These are phyloP conservation scores for Octonoba sinensis DNA, from an alignment of 2,888 invertebrate species.

Conservation along the genomic window DNA sequence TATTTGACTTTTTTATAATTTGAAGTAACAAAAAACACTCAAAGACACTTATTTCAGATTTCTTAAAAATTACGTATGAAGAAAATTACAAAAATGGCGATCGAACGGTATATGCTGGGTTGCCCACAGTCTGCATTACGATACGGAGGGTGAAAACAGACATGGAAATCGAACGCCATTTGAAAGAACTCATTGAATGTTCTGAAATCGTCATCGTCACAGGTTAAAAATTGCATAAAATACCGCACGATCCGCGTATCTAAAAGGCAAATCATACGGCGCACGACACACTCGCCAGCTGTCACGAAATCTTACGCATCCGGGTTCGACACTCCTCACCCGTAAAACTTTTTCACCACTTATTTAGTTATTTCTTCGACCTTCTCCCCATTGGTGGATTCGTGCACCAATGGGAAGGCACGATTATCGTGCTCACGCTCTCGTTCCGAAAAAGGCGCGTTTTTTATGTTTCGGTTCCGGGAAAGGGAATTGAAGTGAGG, in stretches of 20 bases:
- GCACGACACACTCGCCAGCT: slow-evolving; percentile 36
- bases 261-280: slow-evolving; percentile 44
- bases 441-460: slow-evolving; percentile 27
- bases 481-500: not conserved
- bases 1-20: too few species aligned
- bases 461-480: not conserved
- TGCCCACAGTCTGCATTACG: too few species aligned
- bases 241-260: slow-evolving; percentile 31
- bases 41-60: too few species aligned
- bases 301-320: slow-evolving; percentile 45
- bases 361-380: slow-evolving; percentile 11
- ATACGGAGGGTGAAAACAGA: too few species aligned
- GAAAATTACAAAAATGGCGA: too few species aligned
- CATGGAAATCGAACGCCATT: too few species aligned
- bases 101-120: too few species aligned
- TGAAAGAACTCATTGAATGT: too few species aligned
- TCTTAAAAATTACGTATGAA: too few species aligned
- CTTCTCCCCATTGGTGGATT: slow-evolving; percentile 42
- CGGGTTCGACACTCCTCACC: slow-evolving; percentile 41
- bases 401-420: slow-evolving; percentile 41
- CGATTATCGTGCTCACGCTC: slow-evolving; percentile 52
- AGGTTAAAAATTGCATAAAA: not conserved
- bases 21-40: too few species aligned
- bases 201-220: too few species aligned
- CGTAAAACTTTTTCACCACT: not conserved